Conservation (phyloP, 2,113 vertebrate genomes). For the Talpa occidentalis region DNA sequence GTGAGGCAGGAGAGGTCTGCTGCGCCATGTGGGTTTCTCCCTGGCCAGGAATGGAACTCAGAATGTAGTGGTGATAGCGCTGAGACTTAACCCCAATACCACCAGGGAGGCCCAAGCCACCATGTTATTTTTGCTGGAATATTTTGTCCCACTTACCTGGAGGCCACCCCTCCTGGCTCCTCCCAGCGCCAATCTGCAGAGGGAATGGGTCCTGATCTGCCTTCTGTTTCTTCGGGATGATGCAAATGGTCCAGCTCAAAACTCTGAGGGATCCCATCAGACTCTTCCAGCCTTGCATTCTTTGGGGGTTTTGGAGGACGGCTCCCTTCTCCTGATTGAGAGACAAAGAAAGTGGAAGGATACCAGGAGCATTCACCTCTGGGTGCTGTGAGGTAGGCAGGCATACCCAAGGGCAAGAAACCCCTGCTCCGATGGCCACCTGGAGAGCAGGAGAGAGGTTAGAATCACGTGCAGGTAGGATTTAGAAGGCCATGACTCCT, state of each 20-base stretch:
- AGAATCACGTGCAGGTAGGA: neutral
- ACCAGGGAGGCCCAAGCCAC: neutral
- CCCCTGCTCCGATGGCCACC: neutral
- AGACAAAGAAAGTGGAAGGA: neutral
- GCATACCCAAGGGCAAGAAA: neutral
- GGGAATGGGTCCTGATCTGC: neutral
- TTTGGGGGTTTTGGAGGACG: slow-evolving; percentile 14
- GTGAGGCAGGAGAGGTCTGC: too few relatives aligned
- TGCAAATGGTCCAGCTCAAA: neutral
- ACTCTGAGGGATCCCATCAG: rapidly evolving
- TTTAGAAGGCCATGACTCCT: neutral
- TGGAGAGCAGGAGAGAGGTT: neutral
- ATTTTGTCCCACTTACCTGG: slow-evolving; percentile 65
- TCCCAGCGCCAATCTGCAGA: neutral
- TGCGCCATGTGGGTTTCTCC: too few relatives aligned
- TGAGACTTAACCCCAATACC: neutral
- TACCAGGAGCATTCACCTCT: too few relatives aligned
- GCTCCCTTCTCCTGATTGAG: slow-evolving; percentile 37
- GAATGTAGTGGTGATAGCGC: too few relatives aligned
- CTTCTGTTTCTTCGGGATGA: neutral
- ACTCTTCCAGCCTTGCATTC: neutral
- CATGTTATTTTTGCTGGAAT: neutral
- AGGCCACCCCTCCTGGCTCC: neutral
- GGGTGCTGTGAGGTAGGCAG: neutral
- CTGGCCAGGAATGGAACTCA: too few relatives aligned